phyloP scores from a whole-genome alignment of 1,140 invertebrate species.

The Yoshiicerus persimilis region DNA sequence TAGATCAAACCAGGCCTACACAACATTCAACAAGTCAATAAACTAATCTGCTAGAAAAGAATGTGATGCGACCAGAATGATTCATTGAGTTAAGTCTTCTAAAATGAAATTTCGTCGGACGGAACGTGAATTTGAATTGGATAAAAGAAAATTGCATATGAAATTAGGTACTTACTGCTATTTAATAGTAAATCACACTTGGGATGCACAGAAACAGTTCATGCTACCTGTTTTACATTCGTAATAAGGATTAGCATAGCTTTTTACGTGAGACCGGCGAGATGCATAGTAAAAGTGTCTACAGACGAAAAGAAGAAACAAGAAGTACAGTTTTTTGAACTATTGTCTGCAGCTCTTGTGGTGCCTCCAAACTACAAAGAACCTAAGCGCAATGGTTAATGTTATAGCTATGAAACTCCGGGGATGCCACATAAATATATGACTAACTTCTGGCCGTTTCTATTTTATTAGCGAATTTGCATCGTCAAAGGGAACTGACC shows the following conservation, averaged over 20 bases:
- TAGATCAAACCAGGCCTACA: conserved; percentile 4
- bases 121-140: not conserved
- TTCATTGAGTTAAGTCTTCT: not conserved
- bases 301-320: not conserved
- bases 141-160: not conserved
- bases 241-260: not conserved
- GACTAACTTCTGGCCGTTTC: not conserved
- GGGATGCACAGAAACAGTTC: not conserved
- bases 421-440: not conserved
- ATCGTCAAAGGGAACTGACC: not conserved
- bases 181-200: not conserved
- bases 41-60: not conserved
- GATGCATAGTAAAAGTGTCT: not conserved
- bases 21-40: conserved; percentile 6
- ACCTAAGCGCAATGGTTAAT: not conserved
- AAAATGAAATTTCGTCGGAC: not conserved
- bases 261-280: not conserved
- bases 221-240: conserved; percentile 9
- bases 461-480: not conserved
- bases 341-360: no score
- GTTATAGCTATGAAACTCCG: not conserved
- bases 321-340: not conserved
- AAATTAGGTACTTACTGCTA: not conserved
- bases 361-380: no score
- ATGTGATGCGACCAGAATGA: not conserved